Evolutionary conservation across 1,140 invertebrate species (phyloP).

Genomic region (Tachypleus tridentatus): DNA sequence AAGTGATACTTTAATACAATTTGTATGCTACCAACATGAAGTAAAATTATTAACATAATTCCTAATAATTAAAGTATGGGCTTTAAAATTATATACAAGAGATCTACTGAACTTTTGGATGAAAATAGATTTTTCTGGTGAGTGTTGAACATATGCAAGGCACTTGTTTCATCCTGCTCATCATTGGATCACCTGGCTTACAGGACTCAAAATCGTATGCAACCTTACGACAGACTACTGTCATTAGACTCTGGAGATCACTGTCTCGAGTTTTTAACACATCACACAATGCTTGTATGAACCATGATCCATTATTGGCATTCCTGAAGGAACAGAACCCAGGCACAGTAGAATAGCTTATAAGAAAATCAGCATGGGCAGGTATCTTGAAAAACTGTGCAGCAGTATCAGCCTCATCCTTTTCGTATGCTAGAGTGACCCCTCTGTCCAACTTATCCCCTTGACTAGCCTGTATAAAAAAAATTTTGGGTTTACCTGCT

Average conservation of each 20-base stretch:
- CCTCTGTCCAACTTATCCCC: slow-evolving; percentile 68
- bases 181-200: slow-evolving; percentile 41
- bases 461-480: slow-evolving; percentile 85
- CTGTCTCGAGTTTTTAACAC: slow-evolving; percentile 59
- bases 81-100: no score
- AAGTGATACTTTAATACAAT: no score
- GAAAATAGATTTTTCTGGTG: slow-evolving; percentile 54
- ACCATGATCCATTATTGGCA: slow-evolving; percentile 73
- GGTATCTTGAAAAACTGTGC: slow-evolving; percentile 60
- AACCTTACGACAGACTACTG: slow-evolving; percentile 60
- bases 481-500: slow-evolving; percentile 87
- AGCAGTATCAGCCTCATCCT: slow-evolving; percentile 23
- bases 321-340: slow-evolving; percentile 93
- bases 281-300: slow-evolving; percentile 77
- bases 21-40: no score
- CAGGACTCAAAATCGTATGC: slow-evolving; percentile 39
- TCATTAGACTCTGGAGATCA: slow-evolving; percentile 75
- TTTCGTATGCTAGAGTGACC: slow-evolving; percentile 19
- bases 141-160: slow-evolving; percentile 87
- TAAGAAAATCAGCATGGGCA: slow-evolving; percentile 82
- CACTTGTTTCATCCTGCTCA: slow-evolving; percentile 91
- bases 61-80: no score
- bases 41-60: no score
- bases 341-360: slow-evolving; percentile 86
- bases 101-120: background rate